Conservation (phyloP, 2,113 vertebrate genomes). For the Cercopithecus mona region DNA sequence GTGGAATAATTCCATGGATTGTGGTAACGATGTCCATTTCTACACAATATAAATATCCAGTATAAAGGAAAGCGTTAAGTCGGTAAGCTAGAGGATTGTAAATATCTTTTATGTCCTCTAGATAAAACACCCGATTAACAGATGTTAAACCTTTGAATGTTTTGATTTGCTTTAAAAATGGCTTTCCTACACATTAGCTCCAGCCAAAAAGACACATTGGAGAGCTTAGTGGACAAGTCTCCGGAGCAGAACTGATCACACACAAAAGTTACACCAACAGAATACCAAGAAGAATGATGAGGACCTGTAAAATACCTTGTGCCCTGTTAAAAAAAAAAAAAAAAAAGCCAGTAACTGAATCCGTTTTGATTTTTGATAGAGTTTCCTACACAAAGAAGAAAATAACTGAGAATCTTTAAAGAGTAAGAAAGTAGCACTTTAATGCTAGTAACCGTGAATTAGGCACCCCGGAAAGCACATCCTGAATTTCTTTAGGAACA, state of each 20-base stretch:
- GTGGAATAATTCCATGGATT: neutral
- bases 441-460: neutral
- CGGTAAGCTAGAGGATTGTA: neutral
- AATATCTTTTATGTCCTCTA: neutral
- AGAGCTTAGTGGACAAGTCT: neutral
- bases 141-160: neutral
- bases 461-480: neutral
- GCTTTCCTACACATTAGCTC: neutral
- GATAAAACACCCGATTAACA: slow-evolving; percentile 17
- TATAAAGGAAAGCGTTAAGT: neutral
- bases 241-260: neutral
- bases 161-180: slow-evolving; percentile 21
- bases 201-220: neutral
- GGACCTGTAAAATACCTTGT: neutral
- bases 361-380: neutral
- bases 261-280: neutral
- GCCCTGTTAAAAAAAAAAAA: neutral
- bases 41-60: neutral
- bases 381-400: neutral
- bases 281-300: neutral
- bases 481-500: neutral
- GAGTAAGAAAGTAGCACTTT: neutral
- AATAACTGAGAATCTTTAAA: neutral
- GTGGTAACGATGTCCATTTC: neutral
- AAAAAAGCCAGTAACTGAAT: neutral